Percentiles rank a stretch among this genome's conserved stretches.
These are phyloP conservation scores for Sigmodon hispidus DNA, from an alignment of 2,113 vertebrate species.

Conservation along the genomic window DNA sequence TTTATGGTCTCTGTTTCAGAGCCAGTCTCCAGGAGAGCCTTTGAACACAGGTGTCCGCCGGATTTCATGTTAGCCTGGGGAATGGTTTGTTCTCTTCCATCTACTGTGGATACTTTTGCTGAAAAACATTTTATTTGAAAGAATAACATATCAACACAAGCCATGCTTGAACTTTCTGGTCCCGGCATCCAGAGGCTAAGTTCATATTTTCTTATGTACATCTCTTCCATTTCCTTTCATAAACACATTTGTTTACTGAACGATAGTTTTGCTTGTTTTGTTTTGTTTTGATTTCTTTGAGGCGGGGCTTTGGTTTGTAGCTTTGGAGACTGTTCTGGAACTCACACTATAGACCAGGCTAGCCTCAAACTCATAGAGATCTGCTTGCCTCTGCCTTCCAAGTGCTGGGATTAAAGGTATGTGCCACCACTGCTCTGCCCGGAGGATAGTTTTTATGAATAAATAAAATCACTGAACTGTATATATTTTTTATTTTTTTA, in stretches of 20 bases:
- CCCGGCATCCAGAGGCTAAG: neutral
- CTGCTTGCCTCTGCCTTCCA: too few relatives aligned
- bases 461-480: neutral
- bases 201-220: neutral
- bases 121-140: conserved; percentile 17
- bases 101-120: neutral
- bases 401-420: too few relatives aligned
- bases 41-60: conserved; percentile 18
- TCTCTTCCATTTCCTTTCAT: neutral
- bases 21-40: conserved; percentile 21
- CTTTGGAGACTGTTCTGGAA: too few relatives aligned
- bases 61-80: neutral
- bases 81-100: conserved; percentile 31
- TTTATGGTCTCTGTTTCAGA: conserved; percentile 54
- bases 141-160: neutral
- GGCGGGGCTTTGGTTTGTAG: too few relatives aligned
- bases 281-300: too few relatives aligned
- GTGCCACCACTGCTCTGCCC: too few relatives aligned
- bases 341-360: too few relatives aligned
- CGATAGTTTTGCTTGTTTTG: neutral
- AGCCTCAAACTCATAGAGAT: too few relatives aligned
- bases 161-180: too few relatives aligned
- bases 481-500: neutral
- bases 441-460: too few relatives aligned
- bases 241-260: neutral